Evolutionary conservation across 2,797 vertebrate genomes (phyloP).

Genomic region (Ibycter americanus): DNA sequence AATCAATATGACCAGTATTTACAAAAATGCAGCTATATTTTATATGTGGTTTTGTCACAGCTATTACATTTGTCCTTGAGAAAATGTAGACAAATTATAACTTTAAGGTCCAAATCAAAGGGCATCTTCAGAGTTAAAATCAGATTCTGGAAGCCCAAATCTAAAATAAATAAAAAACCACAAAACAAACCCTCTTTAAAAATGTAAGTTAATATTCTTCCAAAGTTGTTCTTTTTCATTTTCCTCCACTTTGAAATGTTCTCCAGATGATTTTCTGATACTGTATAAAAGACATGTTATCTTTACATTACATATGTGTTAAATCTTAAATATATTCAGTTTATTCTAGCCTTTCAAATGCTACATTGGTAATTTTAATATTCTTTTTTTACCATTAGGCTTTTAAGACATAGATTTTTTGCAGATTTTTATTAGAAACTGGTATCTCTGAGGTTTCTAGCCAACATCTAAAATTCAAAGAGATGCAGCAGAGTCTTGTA

Average conservation of each 20-base stretch:
- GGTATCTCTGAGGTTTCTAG: not conserved
- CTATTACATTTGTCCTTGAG: not conserved
- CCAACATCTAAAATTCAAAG: not conserved
- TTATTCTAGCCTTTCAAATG: not conserved
- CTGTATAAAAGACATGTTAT: not conserved
- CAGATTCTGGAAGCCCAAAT: not conserved
- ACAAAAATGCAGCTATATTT: not conserved
- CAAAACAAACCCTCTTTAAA: not conserved
- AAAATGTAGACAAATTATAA: not conserved
- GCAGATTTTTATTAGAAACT: not conserved
- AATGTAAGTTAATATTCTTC: not conserved
- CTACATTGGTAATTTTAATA: not conserved
- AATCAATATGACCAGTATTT: not conserved
- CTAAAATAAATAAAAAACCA: not conserved
- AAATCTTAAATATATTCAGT: not conserved
- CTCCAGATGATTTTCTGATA: not conserved
- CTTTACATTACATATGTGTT: not conserved
- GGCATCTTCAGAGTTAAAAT: not conserved
- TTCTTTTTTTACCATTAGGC: not conserved
- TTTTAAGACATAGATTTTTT: not conserved
- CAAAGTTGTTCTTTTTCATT: not conserved
- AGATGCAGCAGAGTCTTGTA: not conserved
- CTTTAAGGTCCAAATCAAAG: not conserved
- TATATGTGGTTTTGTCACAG: not conserved
- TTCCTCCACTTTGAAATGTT: not conserved